Base-by-base conservation (phyloP, 2,113 vertebrate genomes). In the Gadus chalcogrammus region DNA sequence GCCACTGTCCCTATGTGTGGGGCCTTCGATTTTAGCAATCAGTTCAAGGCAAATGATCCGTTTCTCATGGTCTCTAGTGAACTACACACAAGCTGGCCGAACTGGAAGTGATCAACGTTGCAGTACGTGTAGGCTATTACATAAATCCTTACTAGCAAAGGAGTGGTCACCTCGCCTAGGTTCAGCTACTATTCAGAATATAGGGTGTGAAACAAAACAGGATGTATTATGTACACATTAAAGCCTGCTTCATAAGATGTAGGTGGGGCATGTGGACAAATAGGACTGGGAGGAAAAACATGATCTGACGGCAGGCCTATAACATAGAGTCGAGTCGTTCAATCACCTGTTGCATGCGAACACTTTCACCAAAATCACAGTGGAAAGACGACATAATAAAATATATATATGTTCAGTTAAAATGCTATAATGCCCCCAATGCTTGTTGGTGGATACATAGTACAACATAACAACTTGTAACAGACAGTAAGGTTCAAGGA, bases 21-120 rank as follows among this genome's bases (percentile, higher is more conserved):
- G 16, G 64, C 35, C 31, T 65, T 9, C 35, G 27, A 76, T 60
- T 73, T 56, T 56, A 55, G 52, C 65, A 69, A 72, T 75, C 73
- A 68, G 48, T 59, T 52, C 56, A 27, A 64, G 20, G 16, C 55
- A 64, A 67, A 48, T 59, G 65, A 82, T 76, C 71, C 22, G 42
- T 52, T 18, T n/a, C 64, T 68, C 58, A 61, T 71, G 62, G 74
- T 72, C 64, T 20, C 15, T 16, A 17, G 70, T 9, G 61, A 20
- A 65, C 66, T 56, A 68, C 17, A 55, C 69, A 65, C 65, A 9
- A 3, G 31, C 72, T 42, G 70, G 2, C 42, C 31, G 31, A 35
- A 35, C 9, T 48, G 42, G 42, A 48, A 48, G 42, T 48, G 42
- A 13, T 48, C 12, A 8, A 35, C 31, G 31, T 35, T 35, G 13